Conservation (phyloP, 2,797 vertebrate species). For the Hylomyscus alleni region DNA sequence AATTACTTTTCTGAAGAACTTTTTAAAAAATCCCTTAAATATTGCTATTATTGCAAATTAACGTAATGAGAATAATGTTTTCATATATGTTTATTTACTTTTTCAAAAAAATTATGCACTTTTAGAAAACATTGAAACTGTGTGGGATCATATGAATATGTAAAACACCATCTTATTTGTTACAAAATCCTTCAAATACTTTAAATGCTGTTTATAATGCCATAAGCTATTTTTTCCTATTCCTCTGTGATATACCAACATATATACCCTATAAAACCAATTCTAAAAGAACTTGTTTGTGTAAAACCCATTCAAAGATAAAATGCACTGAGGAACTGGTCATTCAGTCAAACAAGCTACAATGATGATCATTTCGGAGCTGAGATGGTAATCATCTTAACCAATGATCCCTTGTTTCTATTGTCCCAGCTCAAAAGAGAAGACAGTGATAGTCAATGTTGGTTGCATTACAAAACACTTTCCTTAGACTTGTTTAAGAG, state of each 20-base stretch:
- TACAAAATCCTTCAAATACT: constrained; percentile 46
- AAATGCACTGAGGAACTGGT: background rate
- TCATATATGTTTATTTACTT: constrained; percentile 38
- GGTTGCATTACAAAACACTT: background rate
- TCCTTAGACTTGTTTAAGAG: constrained; percentile 7
- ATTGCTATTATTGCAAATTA: constrained; percentile 33
- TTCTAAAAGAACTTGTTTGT: background rate
- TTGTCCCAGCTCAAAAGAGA: background rate
- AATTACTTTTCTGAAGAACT: background rate
- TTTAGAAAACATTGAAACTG: constrained; percentile 1
- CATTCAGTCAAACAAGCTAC: background rate
- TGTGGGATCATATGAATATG: constrained; percentile 24
- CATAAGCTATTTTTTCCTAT: constrained; percentile 8
- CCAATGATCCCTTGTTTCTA: background rate
- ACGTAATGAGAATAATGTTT: constrained; percentile 6
- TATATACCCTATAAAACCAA: background rate
- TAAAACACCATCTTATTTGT: constrained; percentile 46
- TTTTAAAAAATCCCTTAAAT: background rate
- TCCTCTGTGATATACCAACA: background rate
- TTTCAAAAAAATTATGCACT: constrained; percentile 35
- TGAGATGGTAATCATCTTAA: background rate
- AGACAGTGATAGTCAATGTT: background rate
- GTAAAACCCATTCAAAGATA: constrained; percentile 1
- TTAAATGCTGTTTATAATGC: constrained; percentile 28
- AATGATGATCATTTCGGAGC: background rate